A percentile compares a stretch with the other conserved stretches of the same genome.
Evolutionary conservation across 2,113 vertebrate species (phyloP).

Genomic region (Vanacampus margaritifer): DNA sequence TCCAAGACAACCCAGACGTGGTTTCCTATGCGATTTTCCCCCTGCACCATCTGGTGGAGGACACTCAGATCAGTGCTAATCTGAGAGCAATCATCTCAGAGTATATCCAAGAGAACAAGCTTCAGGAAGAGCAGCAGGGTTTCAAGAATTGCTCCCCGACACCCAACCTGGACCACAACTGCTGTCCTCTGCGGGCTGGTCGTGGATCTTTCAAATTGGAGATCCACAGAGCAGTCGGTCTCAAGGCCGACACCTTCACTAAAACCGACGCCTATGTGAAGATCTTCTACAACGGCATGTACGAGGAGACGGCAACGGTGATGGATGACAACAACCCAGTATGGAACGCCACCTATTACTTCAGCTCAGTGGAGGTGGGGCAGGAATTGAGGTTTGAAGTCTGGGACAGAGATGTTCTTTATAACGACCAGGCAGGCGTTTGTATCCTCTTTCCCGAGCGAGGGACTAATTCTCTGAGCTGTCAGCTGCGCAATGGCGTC

Average conservation of each 20-base stretch:
- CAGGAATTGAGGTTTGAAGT: constrained; percentile 72
- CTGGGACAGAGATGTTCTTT: constrained; percentile 73
- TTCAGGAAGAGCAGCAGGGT: constrained; percentile 38
- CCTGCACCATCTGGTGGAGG: constrained; percentile 68
- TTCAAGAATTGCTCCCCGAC: constrained; percentile 60
- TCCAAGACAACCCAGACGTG: constrained; percentile 68
- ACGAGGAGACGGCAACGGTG: constrained; percentile 65
- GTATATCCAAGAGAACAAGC: constrained; percentile 69
- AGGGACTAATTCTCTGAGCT: constrained; percentile 67
- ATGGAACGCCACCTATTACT: constrained; percentile 65
- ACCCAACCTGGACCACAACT: constrained; percentile 71
- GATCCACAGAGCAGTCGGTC: constrained; percentile 60
- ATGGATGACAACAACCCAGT: constrained; percentile 67
- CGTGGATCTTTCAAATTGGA: constrained; percentile 60
- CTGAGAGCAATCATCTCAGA: constrained; percentile 53
- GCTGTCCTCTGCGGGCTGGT: constrained; percentile 67
- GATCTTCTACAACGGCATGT: constrained; percentile 67
- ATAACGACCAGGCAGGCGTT: constrained; percentile 62
- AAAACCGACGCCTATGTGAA: constrained; percentile 73
- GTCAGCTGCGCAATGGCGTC: constrained; percentile 66
- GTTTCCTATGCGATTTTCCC: constrained; percentile 72
- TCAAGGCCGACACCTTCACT: constrained; percentile 68
- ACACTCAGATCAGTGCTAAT: constrained; percentile 59
- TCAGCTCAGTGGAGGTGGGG: constrained; percentile 69
- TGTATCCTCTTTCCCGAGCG: constrained; percentile 64